Evolutionary conservation across 2,113 vertebrate genomes (phyloP).

Genomic region (Cariama cristata): DNA sequence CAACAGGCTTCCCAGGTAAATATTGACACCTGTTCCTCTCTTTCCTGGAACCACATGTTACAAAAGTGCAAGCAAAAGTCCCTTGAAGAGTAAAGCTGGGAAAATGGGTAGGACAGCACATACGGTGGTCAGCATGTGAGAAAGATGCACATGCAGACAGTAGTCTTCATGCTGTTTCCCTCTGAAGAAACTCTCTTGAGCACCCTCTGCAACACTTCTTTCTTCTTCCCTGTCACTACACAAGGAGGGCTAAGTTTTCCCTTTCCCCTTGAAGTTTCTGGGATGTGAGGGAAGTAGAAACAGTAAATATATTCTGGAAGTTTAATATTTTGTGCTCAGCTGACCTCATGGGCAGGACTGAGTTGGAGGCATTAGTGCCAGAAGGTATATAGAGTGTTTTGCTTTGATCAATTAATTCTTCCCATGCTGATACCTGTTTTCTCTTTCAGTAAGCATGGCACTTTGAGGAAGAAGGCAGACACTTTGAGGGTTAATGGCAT

Average conservation of each 20-base stretch:
- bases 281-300: neutral
- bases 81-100: neutral
- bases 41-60: neutral
- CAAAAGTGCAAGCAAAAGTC: neutral
- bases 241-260: neutral
- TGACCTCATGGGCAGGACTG: neutral
- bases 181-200: neutral
- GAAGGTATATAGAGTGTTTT: neutral
- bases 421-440: neutral
- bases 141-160: neutral
- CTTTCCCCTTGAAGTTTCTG: neutral
- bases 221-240: neutral
- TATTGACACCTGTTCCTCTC: neutral
- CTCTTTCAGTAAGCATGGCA: neutral
- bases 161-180: neutral
- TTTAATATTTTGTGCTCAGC: neutral
- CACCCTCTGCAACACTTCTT: neutral
- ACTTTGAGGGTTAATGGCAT: neutral
- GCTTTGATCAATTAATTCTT: neutral
- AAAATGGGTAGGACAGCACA: neutral
- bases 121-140: neutral
- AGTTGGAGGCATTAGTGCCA: neutral
- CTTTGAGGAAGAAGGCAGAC: neutral
- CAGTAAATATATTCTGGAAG: neutral
- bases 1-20: slow-evolving; percentile 93